Evolutionary conservation across 35 echinoderm and acorn worm species (phyloP).

Genomic region (Ophioderma brevispina): DNA sequence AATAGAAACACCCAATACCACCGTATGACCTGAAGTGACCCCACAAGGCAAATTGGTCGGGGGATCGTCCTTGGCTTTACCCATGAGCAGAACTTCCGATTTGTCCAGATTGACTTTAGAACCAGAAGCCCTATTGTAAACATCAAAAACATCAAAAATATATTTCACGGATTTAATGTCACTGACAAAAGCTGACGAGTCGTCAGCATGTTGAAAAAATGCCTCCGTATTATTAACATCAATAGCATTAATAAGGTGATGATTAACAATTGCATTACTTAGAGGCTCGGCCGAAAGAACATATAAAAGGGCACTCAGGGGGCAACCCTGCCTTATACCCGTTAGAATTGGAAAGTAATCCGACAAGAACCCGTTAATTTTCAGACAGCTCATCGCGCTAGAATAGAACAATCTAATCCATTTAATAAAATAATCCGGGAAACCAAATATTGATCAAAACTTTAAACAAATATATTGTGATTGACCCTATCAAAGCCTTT

Average conservation of each 20-base stretch:
- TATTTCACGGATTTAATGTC: neutral
- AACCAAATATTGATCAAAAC: neutral
- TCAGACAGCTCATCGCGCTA: constrained; percentile 25
- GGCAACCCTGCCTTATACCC: neutral
- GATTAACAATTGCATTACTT: neutral
- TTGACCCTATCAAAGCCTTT: constrained; percentile 71
- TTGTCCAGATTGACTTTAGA: neutral
- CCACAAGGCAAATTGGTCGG: neutral
- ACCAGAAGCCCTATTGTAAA: neutral
- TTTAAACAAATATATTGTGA: constrained; percentile 31
- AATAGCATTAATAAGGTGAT: neutral
- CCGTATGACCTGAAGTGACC: neutral
- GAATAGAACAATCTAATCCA: constrained; percentile 61
- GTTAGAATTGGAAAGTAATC: too few species aligned
- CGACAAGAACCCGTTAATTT: constrained; percentile 25
- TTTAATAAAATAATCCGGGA: constrained; percentile 27
- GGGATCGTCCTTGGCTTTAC: neutral
- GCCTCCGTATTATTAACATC: neutral
- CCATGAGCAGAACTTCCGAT: neutral
- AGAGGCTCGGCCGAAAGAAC: constrained; percentile 36
- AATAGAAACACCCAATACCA: neutral
- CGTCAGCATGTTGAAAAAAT: constrained; percentile 47
- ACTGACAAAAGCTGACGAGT: neutral
- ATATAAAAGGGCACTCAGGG: constrained; percentile 32
- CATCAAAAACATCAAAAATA: neutral